These are phyloP conservation scores for Hesperia comma DNA, from an alignment of 2,888 invertebrate species.

Conservation along the genomic window DNA sequence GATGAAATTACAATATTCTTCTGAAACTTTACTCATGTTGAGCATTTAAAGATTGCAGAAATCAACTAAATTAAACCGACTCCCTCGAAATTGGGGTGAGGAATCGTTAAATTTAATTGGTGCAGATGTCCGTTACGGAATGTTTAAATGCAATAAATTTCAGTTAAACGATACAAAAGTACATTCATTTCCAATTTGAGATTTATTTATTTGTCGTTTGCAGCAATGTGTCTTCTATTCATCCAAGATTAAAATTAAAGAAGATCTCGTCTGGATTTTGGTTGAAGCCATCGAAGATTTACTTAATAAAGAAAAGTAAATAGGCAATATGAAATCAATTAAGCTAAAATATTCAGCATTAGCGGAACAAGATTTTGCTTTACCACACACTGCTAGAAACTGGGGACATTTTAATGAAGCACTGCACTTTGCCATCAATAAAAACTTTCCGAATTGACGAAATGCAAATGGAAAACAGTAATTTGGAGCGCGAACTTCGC, in stretches of 20 bases:
- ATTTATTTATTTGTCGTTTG: slow-evolving; percentile 38
- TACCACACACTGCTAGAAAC: background rate
- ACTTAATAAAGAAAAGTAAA: too few species aligned
- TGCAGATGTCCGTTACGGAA: slow-evolving; percentile 28
- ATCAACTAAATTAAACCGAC: slow-evolving; percentile 10
- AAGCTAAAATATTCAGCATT: too few species aligned
- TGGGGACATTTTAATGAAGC: background rate
- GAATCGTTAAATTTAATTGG: slow-evolving; percentile 37
- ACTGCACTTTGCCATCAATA: background rate
- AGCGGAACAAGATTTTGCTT: background rate
- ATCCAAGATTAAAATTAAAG: slow-evolving; percentile 9
- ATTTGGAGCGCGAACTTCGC: slow-evolving; percentile 1
- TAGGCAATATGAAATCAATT: too few species aligned
- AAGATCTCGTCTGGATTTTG: background rate
- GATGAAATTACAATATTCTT: background rate
- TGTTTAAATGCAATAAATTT: slow-evolving; percentile 35
- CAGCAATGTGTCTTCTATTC: slow-evolving; percentile 20
- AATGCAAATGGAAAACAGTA: slow-evolving; percentile 9
- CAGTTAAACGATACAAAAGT: slow-evolving; percentile 25
- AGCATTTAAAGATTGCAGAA: slow-evolving; percentile 4
- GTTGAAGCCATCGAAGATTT: too few species aligned
- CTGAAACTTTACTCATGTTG: background rate
- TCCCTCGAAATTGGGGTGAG: slow-evolving; percentile 7
- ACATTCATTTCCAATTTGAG: slow-evolving; percentile 32
- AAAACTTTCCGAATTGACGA: slow-evolving; percentile 4